phyloP scores from a whole-genome alignment of 92 coral and sea anemone genomes.

The Phymanthus crucifer region DNA sequence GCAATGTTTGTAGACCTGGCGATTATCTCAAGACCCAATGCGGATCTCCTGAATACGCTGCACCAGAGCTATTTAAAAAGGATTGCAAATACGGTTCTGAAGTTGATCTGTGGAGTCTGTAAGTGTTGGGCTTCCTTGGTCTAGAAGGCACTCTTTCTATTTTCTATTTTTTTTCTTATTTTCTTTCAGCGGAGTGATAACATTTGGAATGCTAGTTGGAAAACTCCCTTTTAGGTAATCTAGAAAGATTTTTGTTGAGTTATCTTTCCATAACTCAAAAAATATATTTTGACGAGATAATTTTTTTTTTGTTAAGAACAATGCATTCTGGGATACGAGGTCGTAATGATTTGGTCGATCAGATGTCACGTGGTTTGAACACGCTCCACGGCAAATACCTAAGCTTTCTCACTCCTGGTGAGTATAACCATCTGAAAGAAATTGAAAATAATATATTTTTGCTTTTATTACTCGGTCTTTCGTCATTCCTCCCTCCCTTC shows the following conservation, averaged over 20 bases:
- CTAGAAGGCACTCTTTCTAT: no score
- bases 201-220: conserved; percentile 90
- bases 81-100: conserved; percentile 92
- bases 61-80: conserved; percentile 92
- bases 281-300: not conserved
- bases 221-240: conserved; percentile 87
- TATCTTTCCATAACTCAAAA: not conserved
- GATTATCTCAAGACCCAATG: conserved; percentile 88
- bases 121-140: conserved; percentile 69
- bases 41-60: conserved; percentile 98
- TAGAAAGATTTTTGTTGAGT: not conserved
- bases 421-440: conserved; percentile 2
- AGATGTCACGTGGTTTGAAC: conserved; percentile 71
- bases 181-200: conserved; percentile 77
- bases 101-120: conserved; percentile 98
- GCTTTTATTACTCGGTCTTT: not conserved
- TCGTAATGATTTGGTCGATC: conserved; percentile 76
- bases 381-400: conserved; percentile 64
- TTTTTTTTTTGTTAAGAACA: conserved; percentile 39
- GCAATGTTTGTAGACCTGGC: conserved; percentile 69
- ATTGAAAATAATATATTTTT: not conserved
- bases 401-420: conserved; percentile 64
- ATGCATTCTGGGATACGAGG: conserved; percentile 69
- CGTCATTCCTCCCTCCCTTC: not conserved
- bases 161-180: not conserved